Conservation (phyloP, 2,888 invertebrate genomes). For the Tubulanus polymorphus region DNA sequence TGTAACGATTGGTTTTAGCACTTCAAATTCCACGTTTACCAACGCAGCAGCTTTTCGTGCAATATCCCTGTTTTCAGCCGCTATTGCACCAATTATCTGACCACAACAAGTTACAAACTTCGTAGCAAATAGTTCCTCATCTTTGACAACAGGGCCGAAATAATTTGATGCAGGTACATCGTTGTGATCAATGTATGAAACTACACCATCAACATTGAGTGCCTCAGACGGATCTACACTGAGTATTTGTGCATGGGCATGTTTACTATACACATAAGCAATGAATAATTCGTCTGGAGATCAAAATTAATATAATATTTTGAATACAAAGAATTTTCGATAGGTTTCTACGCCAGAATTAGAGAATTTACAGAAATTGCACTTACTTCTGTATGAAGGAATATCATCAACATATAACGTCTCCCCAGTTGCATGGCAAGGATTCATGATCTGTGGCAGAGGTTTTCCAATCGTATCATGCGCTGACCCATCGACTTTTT, state of each 20-base stretch:
- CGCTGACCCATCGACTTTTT: slow-evolving; percentile 47
- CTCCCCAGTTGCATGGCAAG: slow-evolving; percentile 82
- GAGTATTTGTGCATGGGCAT: slow-evolving; percentile 75
- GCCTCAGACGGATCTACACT: slow-evolving; percentile 73
- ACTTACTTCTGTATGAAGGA: slow-evolving; percentile 62
- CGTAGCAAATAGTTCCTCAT: slow-evolving; percentile 79
- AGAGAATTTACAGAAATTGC: slow-evolving; percentile 15
- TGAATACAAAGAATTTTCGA: background rate
- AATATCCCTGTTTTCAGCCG: slow-evolving; percentile 71
- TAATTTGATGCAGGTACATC: slow-evolving; percentile 69
- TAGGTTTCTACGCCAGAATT: background rate
- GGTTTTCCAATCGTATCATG: slow-evolving; percentile 76
- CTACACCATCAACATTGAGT: slow-evolving; percentile 71
- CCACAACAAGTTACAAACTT: slow-evolving; percentile 66
- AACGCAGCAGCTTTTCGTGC: slow-evolving; percentile 79
- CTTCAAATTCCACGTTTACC: slow-evolving; percentile 79
- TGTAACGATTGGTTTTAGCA: slow-evolving; percentile 74
- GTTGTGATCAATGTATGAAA: slow-evolving; percentile 73
- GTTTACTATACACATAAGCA: slow-evolving; percentile 73
- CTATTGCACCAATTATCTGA: slow-evolving; percentile 76
- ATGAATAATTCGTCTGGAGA: slow-evolving; percentile 69
- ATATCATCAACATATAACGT: slow-evolving; percentile 89
- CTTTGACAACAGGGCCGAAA: slow-evolving; percentile 71
- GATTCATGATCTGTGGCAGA: slow-evolving; percentile 72
- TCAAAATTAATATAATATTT: slow-evolving; percentile 1